Base-by-base conservation (phyloP, 2,113 vertebrate genomes). In the Micromys minutus region DNA sequence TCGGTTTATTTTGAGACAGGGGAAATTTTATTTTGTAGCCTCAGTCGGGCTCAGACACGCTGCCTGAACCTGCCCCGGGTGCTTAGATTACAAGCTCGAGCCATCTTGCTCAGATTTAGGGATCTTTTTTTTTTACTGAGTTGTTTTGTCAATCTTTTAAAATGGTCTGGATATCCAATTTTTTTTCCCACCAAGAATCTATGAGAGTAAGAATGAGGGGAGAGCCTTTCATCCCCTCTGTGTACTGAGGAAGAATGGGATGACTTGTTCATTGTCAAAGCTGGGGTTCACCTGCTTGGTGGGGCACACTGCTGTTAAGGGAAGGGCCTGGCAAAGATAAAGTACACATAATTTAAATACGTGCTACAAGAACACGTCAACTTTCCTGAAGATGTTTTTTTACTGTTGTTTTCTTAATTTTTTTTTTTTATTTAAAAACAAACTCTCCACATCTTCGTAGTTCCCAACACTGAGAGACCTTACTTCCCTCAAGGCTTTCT, bases 401-500 rank as follows among this genome's bases (percentile, higher is more conserved):
- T 24, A 15, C 29, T 59, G n/a, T 13, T 57, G n/a, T 47, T 75
- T 83, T 50, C 9, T 45, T 57, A 50, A 22, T 65, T 7, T 42
- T 31, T 55, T n/a, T n/a, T n/a, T 85, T 94, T 89, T 74, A 3
- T 91, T 61, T 76, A 39, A 94, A 81, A 87, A 86, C 36, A 93
- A 59, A 80, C n/a, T n/a, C n/a, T n/a, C n/a, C n/a, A n/a, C n/a
- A n/a, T n/a, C n/a, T n/a, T n/a, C n/a, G n/a, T n/a, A n/a, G n/a
- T n/a, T n/a, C n/a, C n/a, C n/a, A n/a, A n/a, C n/a, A n/a, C n/a
- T n/a, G n/a, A n/a, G n/a, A n/a, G n/a, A n/a, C n/a, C n/a, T n/a
- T n/a, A n/a, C n/a, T n/a, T n/a, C 71, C 71, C 89, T 47, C 55
- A 79, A 75, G 39, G 6, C 21, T 95, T 90, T 10, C 45, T 80